Evolutionary conservation across 2,113 vertebrate species (phyloP).

Genomic region (Salvelinus sp.): DNA sequence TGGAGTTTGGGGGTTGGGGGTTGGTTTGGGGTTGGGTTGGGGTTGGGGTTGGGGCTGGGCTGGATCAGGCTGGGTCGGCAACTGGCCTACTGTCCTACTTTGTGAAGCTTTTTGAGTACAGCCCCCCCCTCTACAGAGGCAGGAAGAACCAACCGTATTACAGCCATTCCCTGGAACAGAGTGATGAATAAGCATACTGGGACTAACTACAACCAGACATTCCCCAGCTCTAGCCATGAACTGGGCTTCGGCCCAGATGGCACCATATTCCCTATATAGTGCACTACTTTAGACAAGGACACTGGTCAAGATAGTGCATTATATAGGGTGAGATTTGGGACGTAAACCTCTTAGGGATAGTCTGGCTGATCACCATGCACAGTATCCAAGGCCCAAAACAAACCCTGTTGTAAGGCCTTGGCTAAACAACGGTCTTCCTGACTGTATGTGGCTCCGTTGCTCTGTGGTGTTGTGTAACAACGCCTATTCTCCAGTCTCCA

Average conservation of each 20-base stretch:
- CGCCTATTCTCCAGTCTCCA: no score
- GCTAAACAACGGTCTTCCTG: constrained; percentile 36
- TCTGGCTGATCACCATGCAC: neutral
- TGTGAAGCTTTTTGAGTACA: constrained; percentile 25
- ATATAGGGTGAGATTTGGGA: no score
- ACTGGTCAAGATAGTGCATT: no score
- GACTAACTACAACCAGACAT: constrained; percentile 70
- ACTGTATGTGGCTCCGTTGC: constrained; percentile 6
- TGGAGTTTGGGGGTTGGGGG: no score
- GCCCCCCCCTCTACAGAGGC: constrained; percentile 10
- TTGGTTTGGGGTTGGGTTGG: no score
- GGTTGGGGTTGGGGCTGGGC: no score
- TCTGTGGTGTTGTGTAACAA: constrained; percentile 12
- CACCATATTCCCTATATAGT: no score
- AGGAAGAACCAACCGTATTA: constrained; percentile 45
- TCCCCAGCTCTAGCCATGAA: constrained; percentile 35
- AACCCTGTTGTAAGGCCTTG: neutral
- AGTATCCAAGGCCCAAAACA: neutral
- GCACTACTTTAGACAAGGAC: no score
- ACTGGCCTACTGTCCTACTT: no score
- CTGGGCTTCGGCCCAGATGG: neutral
- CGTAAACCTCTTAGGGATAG: neutral
- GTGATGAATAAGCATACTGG: constrained; percentile 57
- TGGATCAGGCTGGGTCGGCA: no score
- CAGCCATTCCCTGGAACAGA: constrained; percentile 60